A percentile compares a stretch with the other conserved stretches of the same genome.
These are phyloP conservation scores for Cercopithecus mona DNA, from an alignment of 2,113 vertebrate genomes.

Conservation along the genomic window DNA sequence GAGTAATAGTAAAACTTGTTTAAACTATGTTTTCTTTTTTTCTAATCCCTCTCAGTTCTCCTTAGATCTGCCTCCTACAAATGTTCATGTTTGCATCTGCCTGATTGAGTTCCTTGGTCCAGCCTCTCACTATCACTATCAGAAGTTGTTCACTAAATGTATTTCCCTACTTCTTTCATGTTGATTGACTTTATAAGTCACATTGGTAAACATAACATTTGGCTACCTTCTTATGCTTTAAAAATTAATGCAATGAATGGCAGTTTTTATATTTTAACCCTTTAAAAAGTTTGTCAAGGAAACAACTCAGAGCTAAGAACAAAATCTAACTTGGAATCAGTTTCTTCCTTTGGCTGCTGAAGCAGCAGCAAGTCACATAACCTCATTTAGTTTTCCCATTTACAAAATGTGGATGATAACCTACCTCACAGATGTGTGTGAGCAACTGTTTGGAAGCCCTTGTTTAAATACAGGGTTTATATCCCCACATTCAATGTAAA, in stretches of 20 bases:
- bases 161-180: slow-evolving; percentile 3
- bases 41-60: not conserved
- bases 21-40: not conserved
- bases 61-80: not conserved
- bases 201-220: slow-evolving; percentile 18
- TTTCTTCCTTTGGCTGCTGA: not conserved
- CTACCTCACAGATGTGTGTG: slow-evolving; percentile 73
- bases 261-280: not conserved
- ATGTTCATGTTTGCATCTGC: not conserved
- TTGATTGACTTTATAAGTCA: slow-evolving; percentile 26
- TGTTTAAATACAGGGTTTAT: slow-evolving; percentile 9
- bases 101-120: not conserved
- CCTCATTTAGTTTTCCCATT: slow-evolving; percentile 11
- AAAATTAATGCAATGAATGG: slow-evolving; percentile 34
- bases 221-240: slow-evolving; percentile 43
- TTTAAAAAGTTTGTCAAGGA: slow-evolving; percentile 39
- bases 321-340: slow-evolving; percentile 2
- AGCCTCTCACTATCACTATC: not conserved
- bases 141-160: not conserved
- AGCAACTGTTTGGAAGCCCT: slow-evolving; percentile 38
- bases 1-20: not conserved
- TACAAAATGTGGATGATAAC: slow-evolving; percentile 46
- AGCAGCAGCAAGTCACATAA: not conserved
- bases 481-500: slow-evolving; percentile 23
- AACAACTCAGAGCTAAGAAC: slow-evolving; percentile 8